Evolutionary conservation across 2,888 invertebrate genomes (phyloP).

Genomic region (Melieria crassipennis): DNA sequence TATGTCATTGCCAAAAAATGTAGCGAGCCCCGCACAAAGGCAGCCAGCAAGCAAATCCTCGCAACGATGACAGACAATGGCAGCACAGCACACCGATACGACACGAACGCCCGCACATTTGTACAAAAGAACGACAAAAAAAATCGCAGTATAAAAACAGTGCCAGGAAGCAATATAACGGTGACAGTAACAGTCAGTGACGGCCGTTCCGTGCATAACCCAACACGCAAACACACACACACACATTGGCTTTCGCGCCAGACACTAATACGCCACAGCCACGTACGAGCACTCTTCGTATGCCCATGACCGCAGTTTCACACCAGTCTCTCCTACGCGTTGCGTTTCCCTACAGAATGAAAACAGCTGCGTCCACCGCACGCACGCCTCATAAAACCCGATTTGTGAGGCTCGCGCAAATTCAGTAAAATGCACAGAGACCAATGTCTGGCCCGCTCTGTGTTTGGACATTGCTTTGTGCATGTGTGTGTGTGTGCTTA

Average conservation of each 20-base stretch:
- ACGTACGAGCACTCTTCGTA: no score
- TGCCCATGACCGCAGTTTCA: no score
- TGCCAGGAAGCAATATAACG: constrained; percentile 40
- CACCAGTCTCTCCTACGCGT: no score
- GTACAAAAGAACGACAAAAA: neutral
- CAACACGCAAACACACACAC: neutral
- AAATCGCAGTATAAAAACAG: constrained; percentile 27
- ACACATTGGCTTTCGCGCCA: no score
- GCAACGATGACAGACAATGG: neutral
- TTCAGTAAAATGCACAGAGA: no score
- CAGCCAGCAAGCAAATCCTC: neutral
- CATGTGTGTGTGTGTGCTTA: constrained; percentile 23
- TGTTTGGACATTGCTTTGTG: no score
- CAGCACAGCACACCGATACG: neutral
- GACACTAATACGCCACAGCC: no score
- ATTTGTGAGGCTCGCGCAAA: no score
- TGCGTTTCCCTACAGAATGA: no score
- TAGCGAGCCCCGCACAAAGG: neutral
- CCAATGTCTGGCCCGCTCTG: no score
- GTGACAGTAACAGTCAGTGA: constrained; percentile 16
- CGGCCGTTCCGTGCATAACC: constrained; percentile 13
- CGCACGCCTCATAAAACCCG: no score
- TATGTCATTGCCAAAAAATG: neutral
- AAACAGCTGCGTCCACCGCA: no score
- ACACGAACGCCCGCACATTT: neutral